Percentiles rank a stretch among this genome's conserved stretches.
Conservation (phyloP, 1,140 invertebrate species). For the Caenorhabditis inopinata region DNA sequence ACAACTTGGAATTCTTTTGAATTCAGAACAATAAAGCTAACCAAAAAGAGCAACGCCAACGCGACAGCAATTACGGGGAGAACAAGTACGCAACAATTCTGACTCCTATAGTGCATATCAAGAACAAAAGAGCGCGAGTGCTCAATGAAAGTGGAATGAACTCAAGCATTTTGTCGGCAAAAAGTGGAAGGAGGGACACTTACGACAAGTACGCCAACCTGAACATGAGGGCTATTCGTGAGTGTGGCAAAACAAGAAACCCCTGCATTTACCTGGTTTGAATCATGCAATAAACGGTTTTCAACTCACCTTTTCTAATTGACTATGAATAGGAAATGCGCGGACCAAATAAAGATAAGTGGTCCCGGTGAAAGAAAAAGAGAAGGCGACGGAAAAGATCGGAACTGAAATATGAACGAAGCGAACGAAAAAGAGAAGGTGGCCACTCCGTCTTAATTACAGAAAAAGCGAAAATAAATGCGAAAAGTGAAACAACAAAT, state of each 20-base stretch:
- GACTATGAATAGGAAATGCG: not conserved
- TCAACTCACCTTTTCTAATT: too few species aligned
- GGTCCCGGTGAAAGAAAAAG: too few species aligned
- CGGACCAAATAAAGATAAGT: not conserved
- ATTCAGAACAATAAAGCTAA: too few species aligned
- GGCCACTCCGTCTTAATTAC: not conserved
- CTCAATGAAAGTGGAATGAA: not conserved
- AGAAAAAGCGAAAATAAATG: not conserved
- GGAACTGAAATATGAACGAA: too few species aligned
- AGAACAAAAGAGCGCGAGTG: not conserved
- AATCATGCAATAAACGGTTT: not conserved
- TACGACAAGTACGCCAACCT: not conserved
- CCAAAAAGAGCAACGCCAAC: not conserved
- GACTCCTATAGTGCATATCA: not conserved
- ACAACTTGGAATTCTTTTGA: too few species aligned
- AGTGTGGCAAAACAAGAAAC: too few species aligned
- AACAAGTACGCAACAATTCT: too few species aligned
- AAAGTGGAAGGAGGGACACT: not conserved
- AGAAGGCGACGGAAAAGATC: not conserved
- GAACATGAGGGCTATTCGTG: not conserved
- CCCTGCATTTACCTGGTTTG: not conserved
- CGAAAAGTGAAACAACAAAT: not conserved
- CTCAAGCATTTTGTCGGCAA: not conserved
- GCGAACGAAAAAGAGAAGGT: not conserved
- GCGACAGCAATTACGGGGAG: not conserved